Conservation (phyloP, 2,113 vertebrate genomes). For the Arvicanthis niloticus region DNA sequence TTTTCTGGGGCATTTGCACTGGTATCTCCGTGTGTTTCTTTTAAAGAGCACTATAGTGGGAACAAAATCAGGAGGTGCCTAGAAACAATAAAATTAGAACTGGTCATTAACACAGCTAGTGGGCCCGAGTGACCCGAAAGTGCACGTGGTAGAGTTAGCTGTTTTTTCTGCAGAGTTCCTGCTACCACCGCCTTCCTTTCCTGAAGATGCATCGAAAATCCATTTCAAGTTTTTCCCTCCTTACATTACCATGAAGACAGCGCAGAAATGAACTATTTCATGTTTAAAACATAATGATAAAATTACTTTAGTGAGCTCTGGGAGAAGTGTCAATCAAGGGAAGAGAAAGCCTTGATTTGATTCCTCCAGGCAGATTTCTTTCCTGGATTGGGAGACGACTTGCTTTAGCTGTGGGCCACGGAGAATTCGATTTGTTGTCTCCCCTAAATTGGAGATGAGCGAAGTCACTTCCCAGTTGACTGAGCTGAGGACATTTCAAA, state of each 20-base stretch:
- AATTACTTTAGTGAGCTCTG: neutral
- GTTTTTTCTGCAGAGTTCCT: fast-evolving
- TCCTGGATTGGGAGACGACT: neutral
- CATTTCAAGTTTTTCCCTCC: neutral
- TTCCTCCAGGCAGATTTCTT: neutral
- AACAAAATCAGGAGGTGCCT: conserved; percentile 43
- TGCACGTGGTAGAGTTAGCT: neutral
- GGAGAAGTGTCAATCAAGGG: neutral
- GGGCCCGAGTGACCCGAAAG: neutral
- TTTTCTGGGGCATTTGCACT: conserved; percentile 7
- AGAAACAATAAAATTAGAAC: conserved; percentile 70
- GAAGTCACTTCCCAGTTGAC: neutral
- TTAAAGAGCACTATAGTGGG: conserved; percentile 52
- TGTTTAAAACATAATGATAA: neutral
- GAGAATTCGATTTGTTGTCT: neutral
- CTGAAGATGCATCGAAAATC: neutral
- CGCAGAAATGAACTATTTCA: neutral
- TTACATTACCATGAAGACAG: neutral
- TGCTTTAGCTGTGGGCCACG: neutral
- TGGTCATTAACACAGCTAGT: conserved; percentile 50
- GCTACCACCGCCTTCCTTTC: neutral
- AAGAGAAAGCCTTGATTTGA: fast-evolving
- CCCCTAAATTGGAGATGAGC: neutral
- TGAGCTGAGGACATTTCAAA: neutral
- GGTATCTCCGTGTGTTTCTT: conserved; percentile 36